Conservation (phyloP, 2,888 invertebrate species). For the Elysia crispata region DNA sequence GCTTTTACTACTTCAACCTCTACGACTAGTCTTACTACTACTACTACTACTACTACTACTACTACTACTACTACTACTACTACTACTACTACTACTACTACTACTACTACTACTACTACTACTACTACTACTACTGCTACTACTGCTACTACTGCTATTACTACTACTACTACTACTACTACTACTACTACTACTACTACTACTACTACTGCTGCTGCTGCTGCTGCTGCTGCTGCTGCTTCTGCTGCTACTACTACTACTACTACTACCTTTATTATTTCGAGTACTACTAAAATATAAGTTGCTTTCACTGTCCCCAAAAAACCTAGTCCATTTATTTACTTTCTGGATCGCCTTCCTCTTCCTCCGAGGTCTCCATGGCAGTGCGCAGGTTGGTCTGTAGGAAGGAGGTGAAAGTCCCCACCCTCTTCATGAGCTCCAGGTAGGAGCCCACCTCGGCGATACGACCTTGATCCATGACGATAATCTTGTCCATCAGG, state of each 20-base stretch:
- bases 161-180: conserved; percentile 3
- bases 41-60: neutral
- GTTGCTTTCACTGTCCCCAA: too few species aligned
- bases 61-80: neutral
- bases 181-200: conserved; percentile 10
- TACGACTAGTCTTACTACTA: neutral
- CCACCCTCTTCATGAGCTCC: conserved; percentile 87
- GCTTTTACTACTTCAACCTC: too few species aligned
- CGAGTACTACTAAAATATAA: neutral
- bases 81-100: conserved; percentile 3
- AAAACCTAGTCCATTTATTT: neutral
- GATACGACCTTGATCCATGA: conserved; percentile 90
- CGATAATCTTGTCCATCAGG: conserved; percentile 91
- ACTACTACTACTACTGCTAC: neutral
- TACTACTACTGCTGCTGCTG: neutral
- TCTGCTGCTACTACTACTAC: neutral
- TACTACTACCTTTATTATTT: neutral
- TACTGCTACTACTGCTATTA: neutral
- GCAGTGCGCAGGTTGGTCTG: conserved; percentile 14
- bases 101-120: neutral
- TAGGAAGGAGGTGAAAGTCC: conserved; percentile 36
- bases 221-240: neutral
- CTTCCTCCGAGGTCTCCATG: conserved; percentile 40
- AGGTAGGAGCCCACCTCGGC: conserved; percentile 93
- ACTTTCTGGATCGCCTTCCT: neutral